Evolutionary conservation across 2,113 vertebrate species (phyloP).

Genomic region (Thamnaconus septentrionalis): DNA sequence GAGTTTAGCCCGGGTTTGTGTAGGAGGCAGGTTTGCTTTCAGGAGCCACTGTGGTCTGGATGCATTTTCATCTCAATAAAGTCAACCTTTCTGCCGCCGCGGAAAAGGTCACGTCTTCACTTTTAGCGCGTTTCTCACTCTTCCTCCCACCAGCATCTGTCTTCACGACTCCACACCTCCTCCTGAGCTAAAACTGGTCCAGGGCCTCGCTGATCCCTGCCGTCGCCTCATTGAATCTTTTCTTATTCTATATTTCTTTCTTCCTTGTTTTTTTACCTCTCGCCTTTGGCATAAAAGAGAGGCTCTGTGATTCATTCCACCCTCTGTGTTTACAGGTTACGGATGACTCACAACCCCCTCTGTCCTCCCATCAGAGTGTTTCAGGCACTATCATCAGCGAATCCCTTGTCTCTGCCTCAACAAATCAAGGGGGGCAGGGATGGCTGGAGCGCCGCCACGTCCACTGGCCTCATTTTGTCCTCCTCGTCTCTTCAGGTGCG

Average conservation of each 20-base stretch:
- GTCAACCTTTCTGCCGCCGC: constrained; percentile 43
- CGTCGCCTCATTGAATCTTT: constrained; percentile 42
- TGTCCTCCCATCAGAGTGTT: not conserved
- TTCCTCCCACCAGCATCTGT: constrained; percentile 34
- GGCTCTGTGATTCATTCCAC: constrained; percentile 56
- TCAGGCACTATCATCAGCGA: constrained; percentile 15
- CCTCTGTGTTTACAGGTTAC: constrained; percentile 45
- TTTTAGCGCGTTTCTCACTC: constrained; percentile 19
- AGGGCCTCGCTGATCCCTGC: constrained; percentile 14
- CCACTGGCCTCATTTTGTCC: constrained; percentile 33
- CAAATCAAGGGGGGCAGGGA: constrained; percentile 39
- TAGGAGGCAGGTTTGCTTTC: constrained; percentile 55
- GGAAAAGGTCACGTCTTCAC: constrained; percentile 43
- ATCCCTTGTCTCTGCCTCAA: constrained; percentile 25
- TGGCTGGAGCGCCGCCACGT: constrained; percentile 19
- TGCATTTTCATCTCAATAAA: constrained; percentile 51
- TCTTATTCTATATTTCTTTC: not conserved
- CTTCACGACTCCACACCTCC: constrained; percentile 39
- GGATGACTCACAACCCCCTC: constrained; percentile 19
- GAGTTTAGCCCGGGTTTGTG: constrained; percentile 44
- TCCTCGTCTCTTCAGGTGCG: constrained; percentile 11
- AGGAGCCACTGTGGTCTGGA: constrained; percentile 45
- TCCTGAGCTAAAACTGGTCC: constrained; percentile 31
- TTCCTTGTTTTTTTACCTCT: not conserved
- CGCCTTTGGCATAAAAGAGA: constrained; percentile 35